Evolutionary conservation across 2,888 invertebrate genomes (phyloP).

Genomic region (Geotrupes spiniger): DNA sequence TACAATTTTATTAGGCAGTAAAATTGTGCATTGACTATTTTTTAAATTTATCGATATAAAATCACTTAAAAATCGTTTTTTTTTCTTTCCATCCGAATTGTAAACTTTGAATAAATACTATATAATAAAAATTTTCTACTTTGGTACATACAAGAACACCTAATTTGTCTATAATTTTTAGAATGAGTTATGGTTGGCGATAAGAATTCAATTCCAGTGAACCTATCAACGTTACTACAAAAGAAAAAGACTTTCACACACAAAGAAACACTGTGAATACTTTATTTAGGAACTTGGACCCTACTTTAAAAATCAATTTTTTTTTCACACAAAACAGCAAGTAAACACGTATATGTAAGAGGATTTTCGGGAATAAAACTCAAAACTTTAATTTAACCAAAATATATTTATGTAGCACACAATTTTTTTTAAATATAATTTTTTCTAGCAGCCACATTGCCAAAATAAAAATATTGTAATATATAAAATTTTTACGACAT

Average conservation of each 20-base stretch:
- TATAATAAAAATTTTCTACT: constrained; percentile 36
- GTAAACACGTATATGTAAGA: constrained; percentile 35
- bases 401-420: constrained; percentile 45
- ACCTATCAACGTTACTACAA: constrained; percentile 33
- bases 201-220: constrained; percentile 41
- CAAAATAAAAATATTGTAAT: constrained; percentile 26
- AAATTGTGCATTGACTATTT: constrained; percentile 17
- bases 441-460: constrained; percentile 40
- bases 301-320: constrained; percentile 28
- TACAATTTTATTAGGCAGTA: constrained; percentile 29
- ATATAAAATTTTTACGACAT: constrained; percentile 4
- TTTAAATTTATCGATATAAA: no score
- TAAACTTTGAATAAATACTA: constrained; percentile 43
- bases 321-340: constrained; percentile 25
- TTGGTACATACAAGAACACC: constrained; percentile 45
- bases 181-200: constrained; percentile 45
- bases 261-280: constrained; percentile 7
- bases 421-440: constrained; percentile 19
- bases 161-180: constrained; percentile 39
- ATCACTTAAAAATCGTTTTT: neutral
- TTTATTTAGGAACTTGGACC: constrained; percentile 48
- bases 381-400: constrained; percentile 40
- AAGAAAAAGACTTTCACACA: constrained; percentile 7
- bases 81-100: constrained; percentile 26
- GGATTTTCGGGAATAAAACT: constrained; percentile 40